Percentiles rank a stretch among this genome's conserved stretches.
These are phyloP conservation scores for Drosophila triauraria DNA, from an alignment of 1,140 invertebrate species.

Conservation along the genomic window DNA sequence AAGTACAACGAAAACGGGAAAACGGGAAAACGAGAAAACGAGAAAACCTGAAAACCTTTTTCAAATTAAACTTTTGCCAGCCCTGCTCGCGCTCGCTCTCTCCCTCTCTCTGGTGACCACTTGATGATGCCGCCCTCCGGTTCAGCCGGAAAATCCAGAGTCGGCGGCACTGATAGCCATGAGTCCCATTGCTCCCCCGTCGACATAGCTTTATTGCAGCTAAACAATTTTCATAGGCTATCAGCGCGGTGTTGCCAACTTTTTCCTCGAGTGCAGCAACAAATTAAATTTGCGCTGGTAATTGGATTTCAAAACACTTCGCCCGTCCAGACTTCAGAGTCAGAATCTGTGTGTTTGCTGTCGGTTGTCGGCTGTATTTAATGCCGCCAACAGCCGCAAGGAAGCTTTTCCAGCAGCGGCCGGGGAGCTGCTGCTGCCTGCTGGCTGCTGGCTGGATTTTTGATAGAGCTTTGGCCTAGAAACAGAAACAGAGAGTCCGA, in stretches of 20 bases:
- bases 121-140: conserved; percentile 69
- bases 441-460: conserved; percentile 49
- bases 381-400: conserved; percentile 75
- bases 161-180: conserved; percentile 47
- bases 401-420: conserved; percentile 64
- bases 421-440: conserved; percentile 23
- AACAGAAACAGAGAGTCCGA: conserved; percentile 51
- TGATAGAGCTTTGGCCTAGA: conserved; percentile 78
- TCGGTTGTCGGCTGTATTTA: conserved; percentile 68
- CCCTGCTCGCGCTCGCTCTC: conserved; percentile 9
- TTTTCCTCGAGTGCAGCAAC: conserved; percentile 82
- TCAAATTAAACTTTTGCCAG: conserved; percentile 78
- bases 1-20: conserved; percentile 49
- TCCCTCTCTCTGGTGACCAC: conserved; percentile 66
- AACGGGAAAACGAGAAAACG: conserved; percentile 37
- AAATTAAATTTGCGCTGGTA: conserved; percentile 83
- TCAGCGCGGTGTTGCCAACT: conserved; percentile 75
- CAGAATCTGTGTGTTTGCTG: conserved; percentile 29
- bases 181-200: neutral
- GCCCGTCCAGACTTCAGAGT: conserved; percentile 48
- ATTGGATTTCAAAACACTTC: conserved; percentile 84
- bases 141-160: conserved; percentile 44
- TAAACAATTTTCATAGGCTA: conserved; percentile 82
- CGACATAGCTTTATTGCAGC: conserved; percentile 71
- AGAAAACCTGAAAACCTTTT: conserved; percentile 68